Evolutionary conservation across 2,797 vertebrate genomes (phyloP).

Genomic region (Oceanodroma leucorhoa): DNA sequence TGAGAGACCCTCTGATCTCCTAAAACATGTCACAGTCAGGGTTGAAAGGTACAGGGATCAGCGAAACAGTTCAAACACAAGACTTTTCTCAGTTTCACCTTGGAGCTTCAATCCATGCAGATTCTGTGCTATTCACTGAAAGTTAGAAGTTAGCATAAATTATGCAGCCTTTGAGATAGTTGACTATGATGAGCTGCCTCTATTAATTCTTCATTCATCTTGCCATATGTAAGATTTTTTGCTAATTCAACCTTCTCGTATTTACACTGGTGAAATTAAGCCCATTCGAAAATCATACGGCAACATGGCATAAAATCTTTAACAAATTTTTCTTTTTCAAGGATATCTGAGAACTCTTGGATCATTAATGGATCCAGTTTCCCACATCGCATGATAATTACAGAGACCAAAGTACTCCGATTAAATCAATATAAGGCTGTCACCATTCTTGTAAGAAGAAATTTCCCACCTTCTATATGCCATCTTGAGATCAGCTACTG

Average conservation of each 20-base stretch:
- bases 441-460: background rate
- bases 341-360: background rate
- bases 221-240: background rate
- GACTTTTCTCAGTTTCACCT: background rate
- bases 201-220: background rate
- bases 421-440: conserved; percentile 6
- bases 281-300: background rate
- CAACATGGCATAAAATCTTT: background rate
- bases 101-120: background rate
- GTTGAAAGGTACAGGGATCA: background rate
- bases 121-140: background rate
- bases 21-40: background rate
- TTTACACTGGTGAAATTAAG: background rate
- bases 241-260: background rate
- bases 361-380: background rate
- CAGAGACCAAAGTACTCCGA: background rate
- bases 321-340: conserved; percentile 13
- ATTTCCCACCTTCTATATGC: conserved; percentile 23
- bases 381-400: background rate
- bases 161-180: background rate
- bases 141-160: background rate
- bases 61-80: background rate
- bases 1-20: background rate
- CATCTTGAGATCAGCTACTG: conserved; percentile 21
- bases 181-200: background rate